These are phyloP conservation scores for Lacanobia wlatinum DNA, from an alignment of 2,888 invertebrate species.

Conservation along the genomic window DNA sequence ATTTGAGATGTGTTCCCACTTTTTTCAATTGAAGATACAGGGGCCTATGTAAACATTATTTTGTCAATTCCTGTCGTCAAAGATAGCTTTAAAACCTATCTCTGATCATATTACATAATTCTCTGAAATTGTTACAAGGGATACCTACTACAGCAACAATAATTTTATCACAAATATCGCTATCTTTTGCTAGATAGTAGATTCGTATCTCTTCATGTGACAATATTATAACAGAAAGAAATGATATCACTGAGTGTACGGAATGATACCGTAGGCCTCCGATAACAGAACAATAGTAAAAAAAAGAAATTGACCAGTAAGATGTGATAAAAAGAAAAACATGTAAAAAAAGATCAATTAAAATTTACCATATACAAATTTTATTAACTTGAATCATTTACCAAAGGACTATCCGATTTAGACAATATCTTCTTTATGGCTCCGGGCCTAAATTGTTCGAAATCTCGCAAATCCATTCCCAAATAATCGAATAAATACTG, in stretches of 20 bases:
- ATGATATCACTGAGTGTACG: background rate
- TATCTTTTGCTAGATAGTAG: constrained; percentile 31
- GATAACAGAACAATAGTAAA: no score
- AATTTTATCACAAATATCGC: constrained; percentile 10
- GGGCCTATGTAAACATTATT: background rate
- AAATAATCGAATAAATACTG: constrained; percentile 74
- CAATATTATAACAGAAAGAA: constrained; percentile 12
- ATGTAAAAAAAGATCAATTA: background rate
- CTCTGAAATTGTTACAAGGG: background rate
- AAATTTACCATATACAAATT: background rate
- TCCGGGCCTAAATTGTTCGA: constrained; percentile 5
- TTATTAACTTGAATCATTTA: constrained; percentile 1
- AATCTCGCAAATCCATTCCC: constrained; percentile 61
- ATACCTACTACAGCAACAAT: constrained; percentile 3
- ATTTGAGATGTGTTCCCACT: background rate
- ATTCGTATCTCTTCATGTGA: constrained; percentile 13
- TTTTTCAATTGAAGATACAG: background rate
- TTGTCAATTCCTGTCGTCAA: background rate
- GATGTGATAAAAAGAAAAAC: background rate
- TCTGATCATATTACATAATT: constrained; percentile 12
- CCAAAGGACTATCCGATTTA: constrained; percentile 7
- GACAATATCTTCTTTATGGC: constrained; percentile 22
- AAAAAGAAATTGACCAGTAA: no score
- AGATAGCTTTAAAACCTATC: background rate
- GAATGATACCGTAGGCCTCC: background rate